phyloP scores from a whole-genome alignment of 2,797 vertebrate genomes.

The Adrianichthys oophorus region DNA sequence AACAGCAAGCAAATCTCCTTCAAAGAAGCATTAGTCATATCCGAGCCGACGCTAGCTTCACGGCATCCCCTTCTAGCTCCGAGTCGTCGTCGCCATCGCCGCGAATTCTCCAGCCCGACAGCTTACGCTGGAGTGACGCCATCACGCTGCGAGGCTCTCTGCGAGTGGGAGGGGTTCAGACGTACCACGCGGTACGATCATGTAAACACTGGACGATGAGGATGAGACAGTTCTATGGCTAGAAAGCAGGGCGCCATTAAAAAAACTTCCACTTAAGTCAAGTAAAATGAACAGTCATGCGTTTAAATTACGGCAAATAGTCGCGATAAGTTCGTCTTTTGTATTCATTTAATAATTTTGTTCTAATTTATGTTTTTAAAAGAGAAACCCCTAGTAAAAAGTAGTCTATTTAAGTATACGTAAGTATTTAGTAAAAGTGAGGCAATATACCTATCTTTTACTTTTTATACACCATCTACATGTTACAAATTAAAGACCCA shows the following conservation, averaged over 20 bases:
- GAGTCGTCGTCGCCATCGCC: slow-evolving; percentile 73
- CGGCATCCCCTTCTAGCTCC: slow-evolving; percentile 56
- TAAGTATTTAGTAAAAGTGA: too few relatives aligned
- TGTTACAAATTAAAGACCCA: too few relatives aligned
- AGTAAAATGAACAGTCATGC: neutral
- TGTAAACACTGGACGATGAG: slow-evolving; percentile 60
- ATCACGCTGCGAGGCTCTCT: slow-evolving; percentile 38
- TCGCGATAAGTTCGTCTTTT: too few relatives aligned
- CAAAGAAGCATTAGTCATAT: slow-evolving; percentile 59
- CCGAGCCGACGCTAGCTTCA: slow-evolving; percentile 70
- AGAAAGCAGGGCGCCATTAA: neutral
- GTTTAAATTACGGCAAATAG: neutral
- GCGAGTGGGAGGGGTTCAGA: slow-evolving; percentile 37
- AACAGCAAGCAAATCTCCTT: slow-evolving; percentile 48
- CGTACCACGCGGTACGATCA: slow-evolving; percentile 50
- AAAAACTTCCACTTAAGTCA: neutral
- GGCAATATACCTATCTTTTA: too few relatives aligned
- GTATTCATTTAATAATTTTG: too few relatives aligned
- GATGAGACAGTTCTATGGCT: neutral
- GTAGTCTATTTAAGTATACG: too few relatives aligned
- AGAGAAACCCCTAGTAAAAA: too few relatives aligned
- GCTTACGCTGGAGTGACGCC: slow-evolving; percentile 54
- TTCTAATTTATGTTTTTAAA: too few relatives aligned
- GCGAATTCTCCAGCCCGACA: slow-evolving; percentile 66
- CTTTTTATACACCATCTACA: too few relatives aligned